Percentiles rank a stretch among this genome's conserved stretches.
Evolutionary conservation across 2,888 invertebrate genomes (phyloP).

Genomic region (Temnothorax rugatulus): DNA sequence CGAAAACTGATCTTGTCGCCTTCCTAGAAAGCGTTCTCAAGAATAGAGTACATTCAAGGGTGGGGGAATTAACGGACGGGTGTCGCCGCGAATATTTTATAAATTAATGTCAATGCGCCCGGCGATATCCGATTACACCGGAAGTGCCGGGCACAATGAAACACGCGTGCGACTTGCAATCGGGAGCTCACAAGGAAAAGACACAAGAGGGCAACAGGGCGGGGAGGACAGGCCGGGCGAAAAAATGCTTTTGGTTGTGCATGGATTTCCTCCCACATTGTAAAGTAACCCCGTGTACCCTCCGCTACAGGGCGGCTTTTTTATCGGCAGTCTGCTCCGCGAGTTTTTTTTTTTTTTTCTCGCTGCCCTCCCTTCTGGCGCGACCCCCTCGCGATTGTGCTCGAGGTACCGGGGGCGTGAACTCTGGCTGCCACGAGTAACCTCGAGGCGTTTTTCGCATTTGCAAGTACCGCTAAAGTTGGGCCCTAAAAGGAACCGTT

Average conservation of each 20-base stretch:
- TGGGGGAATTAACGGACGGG: conserved; percentile 65
- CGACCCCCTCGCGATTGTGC: conserved; percentile 77
- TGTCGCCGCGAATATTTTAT: conserved; percentile 85
- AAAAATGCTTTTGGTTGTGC: conserved; percentile 72
- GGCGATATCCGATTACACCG: conserved; percentile 86
- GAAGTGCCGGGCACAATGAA: conserved; percentile 83
- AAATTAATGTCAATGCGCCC: conserved; percentile 85
- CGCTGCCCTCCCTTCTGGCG: conserved; percentile 58
- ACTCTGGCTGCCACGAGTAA: conserved; percentile 74
- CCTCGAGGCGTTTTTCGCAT: conserved; percentile 78
- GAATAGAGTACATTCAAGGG: conserved; percentile 54
- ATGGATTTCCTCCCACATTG: conserved; percentile 81
- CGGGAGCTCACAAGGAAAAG: conserved; percentile 57
- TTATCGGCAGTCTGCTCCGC: conserved; percentile 64
- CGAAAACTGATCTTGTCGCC: conserved; percentile 4
- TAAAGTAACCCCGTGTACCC: conserved; percentile 72
- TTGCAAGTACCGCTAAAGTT: conserved; percentile 61
- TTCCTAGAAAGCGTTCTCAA: conserved; percentile 64
- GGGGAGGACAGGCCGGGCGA: conserved; percentile 55
- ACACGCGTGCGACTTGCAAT: conserved; percentile 75
- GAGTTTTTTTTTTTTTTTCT: conserved; percentile 55
- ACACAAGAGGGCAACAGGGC: conserved; percentile 51
- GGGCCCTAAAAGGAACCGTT: conserved; percentile 69
- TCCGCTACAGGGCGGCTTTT: conserved; percentile 73
- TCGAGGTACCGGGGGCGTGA: conserved; percentile 81